A percentile compares a stretch with the other conserved stretches of the same genome.
These are phyloP conservation scores for Bothrops jararaca DNA, from an alignment of 2,113 vertebrate species.

Conservation along the genomic window DNA sequence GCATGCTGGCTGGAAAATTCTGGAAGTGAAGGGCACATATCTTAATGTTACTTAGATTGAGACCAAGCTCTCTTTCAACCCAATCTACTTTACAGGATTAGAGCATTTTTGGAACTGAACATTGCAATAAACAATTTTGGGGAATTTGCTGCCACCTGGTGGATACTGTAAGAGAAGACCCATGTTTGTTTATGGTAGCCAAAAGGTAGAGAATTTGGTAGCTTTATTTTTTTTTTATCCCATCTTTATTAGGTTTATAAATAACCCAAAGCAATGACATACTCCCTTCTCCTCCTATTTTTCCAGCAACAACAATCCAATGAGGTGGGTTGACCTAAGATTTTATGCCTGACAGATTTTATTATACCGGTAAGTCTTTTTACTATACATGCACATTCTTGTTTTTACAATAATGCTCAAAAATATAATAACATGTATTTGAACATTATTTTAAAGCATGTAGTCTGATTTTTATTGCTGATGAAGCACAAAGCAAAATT, in stretches of 20 bases:
- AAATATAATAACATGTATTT: neutral
- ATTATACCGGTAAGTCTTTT: neutral
- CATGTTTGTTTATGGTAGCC: neutral
- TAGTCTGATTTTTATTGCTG: neutral
- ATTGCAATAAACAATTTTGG: neutral
- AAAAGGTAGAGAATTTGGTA: neutral
- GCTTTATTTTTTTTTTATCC: neutral
- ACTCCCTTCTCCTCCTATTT: neutral
- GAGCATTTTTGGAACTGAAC: neutral
- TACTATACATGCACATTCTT: neutral
- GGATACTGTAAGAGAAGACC: neutral
- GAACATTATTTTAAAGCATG: neutral
- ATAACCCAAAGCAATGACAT: neutral
- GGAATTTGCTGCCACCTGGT: constrained; percentile 1
- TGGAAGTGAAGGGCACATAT: neutral
- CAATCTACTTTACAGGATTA: neutral
- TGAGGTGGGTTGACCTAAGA: neutral
- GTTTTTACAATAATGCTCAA: neutral
- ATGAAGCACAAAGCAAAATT: neutral
- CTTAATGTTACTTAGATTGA: neutral
- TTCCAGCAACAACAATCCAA: neutral
- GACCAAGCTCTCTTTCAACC: neutral
- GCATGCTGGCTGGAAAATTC: neutral
- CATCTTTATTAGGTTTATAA: neutral
- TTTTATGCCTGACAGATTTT: neutral